Conservation (phyloP, 2,888 invertebrate genomes). For the Tipula lateralis region DNA sequence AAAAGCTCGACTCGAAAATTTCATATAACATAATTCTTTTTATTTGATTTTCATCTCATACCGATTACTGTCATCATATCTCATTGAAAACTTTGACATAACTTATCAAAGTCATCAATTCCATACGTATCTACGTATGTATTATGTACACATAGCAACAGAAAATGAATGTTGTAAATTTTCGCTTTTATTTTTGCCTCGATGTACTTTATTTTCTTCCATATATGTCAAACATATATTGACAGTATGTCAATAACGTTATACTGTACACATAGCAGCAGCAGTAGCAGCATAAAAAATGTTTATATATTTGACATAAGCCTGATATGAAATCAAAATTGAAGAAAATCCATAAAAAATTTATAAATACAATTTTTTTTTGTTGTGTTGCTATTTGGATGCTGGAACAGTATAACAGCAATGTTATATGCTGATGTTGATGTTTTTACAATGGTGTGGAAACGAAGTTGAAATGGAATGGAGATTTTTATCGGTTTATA, state of each 20-base stretch:
- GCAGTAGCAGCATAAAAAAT: background rate
- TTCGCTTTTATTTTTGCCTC: conserved; percentile 3
- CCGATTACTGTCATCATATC: conserved; percentile 15
- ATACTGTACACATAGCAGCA: background rate
- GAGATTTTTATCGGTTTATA: background rate
- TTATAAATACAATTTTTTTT: background rate
- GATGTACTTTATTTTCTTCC: conserved; percentile 7
- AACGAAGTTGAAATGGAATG: background rate
- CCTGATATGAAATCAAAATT: conserved; percentile 5
- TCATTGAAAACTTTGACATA: conserved; percentile 13
- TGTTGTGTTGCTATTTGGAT: background rate
- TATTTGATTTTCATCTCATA: conserved; percentile 19
- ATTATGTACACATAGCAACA: background rate
- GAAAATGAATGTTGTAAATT: conserved; percentile 26
- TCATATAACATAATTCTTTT: conserved; percentile 24
- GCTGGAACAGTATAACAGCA: background rate
- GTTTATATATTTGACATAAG: conserved; percentile 13
- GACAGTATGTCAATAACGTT: conserved; percentile 30
- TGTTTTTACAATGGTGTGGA: background rate
- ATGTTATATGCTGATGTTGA: background rate
- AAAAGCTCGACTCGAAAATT: background rate
- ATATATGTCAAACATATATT: conserved; percentile 29
- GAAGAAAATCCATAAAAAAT: conserved; percentile 19
- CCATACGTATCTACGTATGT: background rate
- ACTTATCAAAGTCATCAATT: conserved; percentile 24